Conservation (phyloP, 2,113 vertebrate genomes). For the Proterorhinus semilunaris region DNA sequence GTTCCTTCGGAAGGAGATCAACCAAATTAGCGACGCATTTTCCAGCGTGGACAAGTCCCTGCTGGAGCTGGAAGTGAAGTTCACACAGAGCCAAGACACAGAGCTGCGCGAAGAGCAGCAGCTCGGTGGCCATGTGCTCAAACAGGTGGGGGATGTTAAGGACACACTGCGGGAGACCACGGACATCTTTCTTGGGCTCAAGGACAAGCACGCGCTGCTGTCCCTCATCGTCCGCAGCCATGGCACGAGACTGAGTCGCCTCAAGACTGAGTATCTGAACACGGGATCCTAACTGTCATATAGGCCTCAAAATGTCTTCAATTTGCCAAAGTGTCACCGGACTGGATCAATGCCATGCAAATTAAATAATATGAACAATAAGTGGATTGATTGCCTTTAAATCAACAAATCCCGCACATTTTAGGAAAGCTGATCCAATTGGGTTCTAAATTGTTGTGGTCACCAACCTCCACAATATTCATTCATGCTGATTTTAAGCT, state of each 20-base stretch:
- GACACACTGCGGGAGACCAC: constrained; percentile 82
- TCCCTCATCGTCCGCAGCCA: constrained; percentile 90
- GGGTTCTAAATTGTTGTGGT: too few species aligned
- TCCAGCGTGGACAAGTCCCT: constrained; percentile 88
- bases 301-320: background rate
- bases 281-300: constrained; percentile 40
- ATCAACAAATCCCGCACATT: background rate
- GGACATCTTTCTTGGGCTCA: constrained; percentile 86
- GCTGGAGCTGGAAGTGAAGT: constrained; percentile 90
- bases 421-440: too few species aligned
- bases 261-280: constrained; percentile 86
- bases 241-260: constrained; percentile 87
- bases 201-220: constrained; percentile 90
- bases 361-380: background rate
- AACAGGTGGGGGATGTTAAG: constrained; percentile 83
- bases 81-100: constrained; percentile 88
- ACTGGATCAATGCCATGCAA: background rate
- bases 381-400: constrained; percentile 6
- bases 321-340: background rate
- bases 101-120: constrained; percentile 82
- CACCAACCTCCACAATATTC: too few species aligned
- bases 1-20: constrained; percentile 85
- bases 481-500: too few species aligned
- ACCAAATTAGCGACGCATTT: constrained; percentile 90
- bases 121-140: constrained; percentile 82